Percentiles rank a stretch among this genome's conserved stretches.
Evolutionary conservation across 2,888 invertebrate genomes (phyloP).

Genomic region (Cerastis rubricosa): DNA sequence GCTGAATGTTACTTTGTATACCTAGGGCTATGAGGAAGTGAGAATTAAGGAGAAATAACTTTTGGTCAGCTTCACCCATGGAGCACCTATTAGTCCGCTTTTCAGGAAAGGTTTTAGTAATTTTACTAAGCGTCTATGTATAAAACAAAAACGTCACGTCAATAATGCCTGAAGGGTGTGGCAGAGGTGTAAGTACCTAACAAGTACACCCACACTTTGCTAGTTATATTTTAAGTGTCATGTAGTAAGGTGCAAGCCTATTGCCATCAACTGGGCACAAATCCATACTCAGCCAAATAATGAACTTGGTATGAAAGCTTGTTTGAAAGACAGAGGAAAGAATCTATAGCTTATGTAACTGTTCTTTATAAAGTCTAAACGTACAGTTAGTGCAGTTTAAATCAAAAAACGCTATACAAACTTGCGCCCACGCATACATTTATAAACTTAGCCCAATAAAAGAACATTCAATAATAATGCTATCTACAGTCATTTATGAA

Average conservation of each 20-base stretch:
- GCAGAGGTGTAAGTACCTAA: too few relatives aligned
- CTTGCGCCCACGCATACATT: neutral
- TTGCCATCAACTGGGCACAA: too few relatives aligned
- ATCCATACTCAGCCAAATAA: too few relatives aligned
- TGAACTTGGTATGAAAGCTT: neutral
- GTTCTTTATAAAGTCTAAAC: neutral
- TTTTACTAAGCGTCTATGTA: neutral
- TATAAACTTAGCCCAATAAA: slow-evolving; percentile 23
- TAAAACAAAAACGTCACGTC: too few relatives aligned
- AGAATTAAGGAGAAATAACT: neutral
- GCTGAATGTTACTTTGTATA: neutral
- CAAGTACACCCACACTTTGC: too few relatives aligned
- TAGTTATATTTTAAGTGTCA: too few relatives aligned
- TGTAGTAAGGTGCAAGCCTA: too few relatives aligned
- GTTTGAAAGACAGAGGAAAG: neutral
- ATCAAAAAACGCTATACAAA: neutral
- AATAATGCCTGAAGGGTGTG: too few relatives aligned
- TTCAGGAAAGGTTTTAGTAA: neutral
- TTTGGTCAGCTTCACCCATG: neutral
- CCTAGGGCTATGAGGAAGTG: slow-evolving; percentile 1
- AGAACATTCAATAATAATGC: slow-evolving; percentile 12
- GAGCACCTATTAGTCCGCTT: neutral
- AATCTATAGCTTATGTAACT: neutral
- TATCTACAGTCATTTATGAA: neutral
- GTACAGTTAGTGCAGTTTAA: neutral